Conservation (phyloP, 1,140 invertebrate species). For the Augochlora pura region DNA sequence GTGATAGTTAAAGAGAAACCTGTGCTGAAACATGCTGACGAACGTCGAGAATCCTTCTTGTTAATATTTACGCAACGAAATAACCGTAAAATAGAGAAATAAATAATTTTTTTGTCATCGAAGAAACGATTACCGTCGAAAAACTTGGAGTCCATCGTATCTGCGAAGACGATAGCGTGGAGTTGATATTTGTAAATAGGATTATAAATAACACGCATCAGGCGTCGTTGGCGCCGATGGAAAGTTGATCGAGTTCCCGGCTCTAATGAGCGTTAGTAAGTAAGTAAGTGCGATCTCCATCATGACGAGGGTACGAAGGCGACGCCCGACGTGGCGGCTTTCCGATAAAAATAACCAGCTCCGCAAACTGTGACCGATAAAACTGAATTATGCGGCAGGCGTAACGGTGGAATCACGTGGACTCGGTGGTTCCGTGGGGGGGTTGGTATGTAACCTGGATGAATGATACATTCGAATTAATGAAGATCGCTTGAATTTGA, state of each 20-base stretch:
- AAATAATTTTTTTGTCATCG: no score
- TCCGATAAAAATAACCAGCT: conserved; percentile 40
- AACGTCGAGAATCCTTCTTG: no score
- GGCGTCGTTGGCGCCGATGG: neutral
- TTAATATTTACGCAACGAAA: no score
- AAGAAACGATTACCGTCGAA: no score
- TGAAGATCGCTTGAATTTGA: conserved; percentile 40
- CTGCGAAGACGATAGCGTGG: no score
- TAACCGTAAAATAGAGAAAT: no score
- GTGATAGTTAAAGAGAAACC: no score
- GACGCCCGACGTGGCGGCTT: neutral
- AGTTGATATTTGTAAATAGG: conserved; percentile 8
- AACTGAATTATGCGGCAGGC: conserved; percentile 19
- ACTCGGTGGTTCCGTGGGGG: neutral
- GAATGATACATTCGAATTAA: conserved; percentile 41
- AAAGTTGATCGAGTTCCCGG: conserved; percentile 16
- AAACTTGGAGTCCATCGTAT: no score
- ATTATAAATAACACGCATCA: neutral
- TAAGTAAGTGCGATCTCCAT: conserved; percentile 19
- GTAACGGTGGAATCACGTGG: neutral
- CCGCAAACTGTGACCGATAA: conserved; percentile 25
- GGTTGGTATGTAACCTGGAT: neutral
- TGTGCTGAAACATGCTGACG: no score
- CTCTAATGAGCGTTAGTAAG: conserved; percentile 20
- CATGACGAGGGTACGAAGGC: neutral